phyloP scores from a whole-genome alignment of 2,113 vertebrate genomes.

The Ochotona princeps region DNA sequence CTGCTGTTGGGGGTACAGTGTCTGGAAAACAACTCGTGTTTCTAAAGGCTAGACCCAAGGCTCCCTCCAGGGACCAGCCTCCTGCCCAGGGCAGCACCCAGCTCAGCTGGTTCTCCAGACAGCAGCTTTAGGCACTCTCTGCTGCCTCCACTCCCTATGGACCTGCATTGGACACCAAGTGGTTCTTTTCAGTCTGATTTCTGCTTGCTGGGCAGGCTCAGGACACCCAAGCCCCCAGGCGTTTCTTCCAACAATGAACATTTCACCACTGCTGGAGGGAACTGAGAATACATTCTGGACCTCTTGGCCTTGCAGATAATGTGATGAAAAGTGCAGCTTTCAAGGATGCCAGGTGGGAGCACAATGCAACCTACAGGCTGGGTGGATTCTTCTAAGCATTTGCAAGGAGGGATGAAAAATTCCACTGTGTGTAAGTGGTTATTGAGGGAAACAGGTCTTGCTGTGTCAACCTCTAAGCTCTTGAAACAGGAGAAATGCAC shows the following conservation, averaged over 20 bases:
- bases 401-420: conserved; percentile 59
- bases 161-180: conserved; percentile 44
- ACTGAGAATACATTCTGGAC: conserved; percentile 63
- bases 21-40: background rate
- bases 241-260: conserved; percentile 58
- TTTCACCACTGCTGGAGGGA: conserved; percentile 57
- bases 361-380: conserved; percentile 5
- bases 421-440: background rate
- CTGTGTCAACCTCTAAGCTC: background rate
- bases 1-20: background rate
- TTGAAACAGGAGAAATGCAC: background rate
- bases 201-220: conserved; percentile 64
- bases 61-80: background rate
- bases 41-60: conserved; percentile 14
- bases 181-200: conserved; percentile 65
- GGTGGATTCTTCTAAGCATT: conserved; percentile 32
- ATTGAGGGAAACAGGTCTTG: background rate
- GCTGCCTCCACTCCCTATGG: conserved; percentile 32
- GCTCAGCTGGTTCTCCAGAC: conserved; percentile 58
- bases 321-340: conserved; percentile 45
- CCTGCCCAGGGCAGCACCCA: conserved; percentile 7
- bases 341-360: background rate
- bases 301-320: conserved; percentile 40
- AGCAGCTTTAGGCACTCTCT: conserved; percentile 24
- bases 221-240: conserved; percentile 58